A percentile compares a stretch with the other conserved stretches of the same genome.
These are phyloP conservation scores for Ovibos moschatus DNA, from an alignment of 2,113 vertebrate genomes.

Conservation along the genomic window DNA sequence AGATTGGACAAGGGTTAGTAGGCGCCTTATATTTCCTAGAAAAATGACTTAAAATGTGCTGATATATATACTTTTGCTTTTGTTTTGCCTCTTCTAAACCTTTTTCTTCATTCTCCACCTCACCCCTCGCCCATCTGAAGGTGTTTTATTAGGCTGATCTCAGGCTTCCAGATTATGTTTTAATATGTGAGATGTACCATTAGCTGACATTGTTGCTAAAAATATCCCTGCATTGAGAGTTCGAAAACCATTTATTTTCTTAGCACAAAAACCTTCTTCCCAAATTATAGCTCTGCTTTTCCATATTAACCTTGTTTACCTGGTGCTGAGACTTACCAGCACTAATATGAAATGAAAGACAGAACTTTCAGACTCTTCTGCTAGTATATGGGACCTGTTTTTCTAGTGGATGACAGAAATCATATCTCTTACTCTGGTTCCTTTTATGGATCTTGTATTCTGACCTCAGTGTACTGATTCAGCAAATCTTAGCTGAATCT, in stretches of 20 bases:
- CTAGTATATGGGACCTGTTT: neutral
- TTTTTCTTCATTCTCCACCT: constrained; percentile 31
- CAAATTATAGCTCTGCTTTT: constrained; percentile 32
- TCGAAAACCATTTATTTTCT: constrained; percentile 20
- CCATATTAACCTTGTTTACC: neutral
- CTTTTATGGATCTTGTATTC: neutral
- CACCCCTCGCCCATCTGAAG: neutral
- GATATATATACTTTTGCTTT: neutral
- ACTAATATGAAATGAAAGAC: neutral
- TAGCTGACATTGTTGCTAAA: constrained; percentile 45
- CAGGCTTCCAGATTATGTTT: constrained; percentile 38
- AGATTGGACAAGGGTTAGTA: constrained; percentile 97
- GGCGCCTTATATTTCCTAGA: constrained; percentile 4
- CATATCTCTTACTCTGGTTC: neutral
- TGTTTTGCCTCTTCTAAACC: constrained; percentile 31
- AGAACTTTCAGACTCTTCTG: neutral
- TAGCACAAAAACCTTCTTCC: constrained; percentile 29
- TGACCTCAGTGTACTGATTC: neutral
- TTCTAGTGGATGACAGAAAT: neutral
- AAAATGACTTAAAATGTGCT: constrained; percentile 36
- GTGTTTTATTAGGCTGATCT: constrained; percentile 25
- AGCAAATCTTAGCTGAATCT: neutral
- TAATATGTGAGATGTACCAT: constrained; percentile 24
- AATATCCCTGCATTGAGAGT: constrained; percentile 10
- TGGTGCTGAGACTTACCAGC: neutral